phyloP scores from a whole-genome alignment of 2,113 vertebrate genomes.

The Atractosteus spatula region DNA sequence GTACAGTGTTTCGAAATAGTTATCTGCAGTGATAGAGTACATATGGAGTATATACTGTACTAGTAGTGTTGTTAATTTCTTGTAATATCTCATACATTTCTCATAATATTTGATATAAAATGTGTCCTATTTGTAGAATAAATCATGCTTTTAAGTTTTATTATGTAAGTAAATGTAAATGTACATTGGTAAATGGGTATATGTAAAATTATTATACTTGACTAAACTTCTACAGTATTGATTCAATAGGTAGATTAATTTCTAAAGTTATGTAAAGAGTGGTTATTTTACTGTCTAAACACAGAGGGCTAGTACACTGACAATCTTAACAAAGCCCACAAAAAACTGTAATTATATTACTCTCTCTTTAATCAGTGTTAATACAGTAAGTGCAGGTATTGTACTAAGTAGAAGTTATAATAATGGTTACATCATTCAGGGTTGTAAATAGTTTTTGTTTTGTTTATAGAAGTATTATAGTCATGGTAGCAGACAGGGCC shows the following conservation, averaged over 20 bases:
- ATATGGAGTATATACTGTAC: no score
- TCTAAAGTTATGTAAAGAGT: no score
- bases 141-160: no score
- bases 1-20: no score
- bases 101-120: no score
- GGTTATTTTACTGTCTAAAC: neutral
- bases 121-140: no score
- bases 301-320: neutral
- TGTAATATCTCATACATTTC: no score
- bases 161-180: no score
- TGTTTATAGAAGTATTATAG: slow-evolving; percentile 3
- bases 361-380: neutral
- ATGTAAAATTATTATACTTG: neutral
- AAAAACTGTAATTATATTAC: no score
- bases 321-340: neutral
- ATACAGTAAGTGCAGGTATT: neutral
- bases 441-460: neutral
- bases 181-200: neutral
- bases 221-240: neutral
- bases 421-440: slow-evolving; percentile 6
- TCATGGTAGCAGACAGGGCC: slow-evolving; percentile 6
- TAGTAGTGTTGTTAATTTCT: no score
- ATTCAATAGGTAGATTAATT: no score
- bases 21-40: no score
- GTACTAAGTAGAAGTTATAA: slow-evolving; percentile 6